Evolutionary conservation across 2,113 vertebrate species (phyloP).

Genomic region (Acinonyx jubatus): DNA sequence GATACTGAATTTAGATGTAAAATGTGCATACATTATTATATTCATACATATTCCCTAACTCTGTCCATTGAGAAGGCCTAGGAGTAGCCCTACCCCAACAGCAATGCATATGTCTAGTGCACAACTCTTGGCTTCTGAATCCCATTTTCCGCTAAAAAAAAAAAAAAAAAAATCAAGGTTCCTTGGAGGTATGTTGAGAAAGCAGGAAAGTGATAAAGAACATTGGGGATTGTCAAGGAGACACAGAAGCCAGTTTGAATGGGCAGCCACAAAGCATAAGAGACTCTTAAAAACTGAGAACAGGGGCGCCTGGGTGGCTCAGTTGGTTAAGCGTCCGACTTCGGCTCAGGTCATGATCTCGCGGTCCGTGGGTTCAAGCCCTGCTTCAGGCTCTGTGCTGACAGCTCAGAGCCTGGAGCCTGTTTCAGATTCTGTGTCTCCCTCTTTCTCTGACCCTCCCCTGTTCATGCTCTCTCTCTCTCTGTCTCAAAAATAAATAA

Average conservation of each 20-base stretch:
- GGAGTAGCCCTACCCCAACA: background rate
- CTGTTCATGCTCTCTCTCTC: too few species aligned
- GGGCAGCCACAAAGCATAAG: background rate
- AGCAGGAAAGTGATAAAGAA: constrained; percentile 26
- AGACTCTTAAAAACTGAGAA: too few species aligned
- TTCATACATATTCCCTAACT: background rate
- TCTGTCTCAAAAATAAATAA: too few species aligned
- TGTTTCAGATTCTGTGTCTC: too few species aligned
- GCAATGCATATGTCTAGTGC: background rate
- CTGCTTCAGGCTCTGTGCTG: fast-evolving
- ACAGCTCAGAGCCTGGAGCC: too few species aligned
- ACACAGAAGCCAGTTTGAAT: background rate
- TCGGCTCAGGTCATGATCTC: too few species aligned
- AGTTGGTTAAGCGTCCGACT: too few species aligned
- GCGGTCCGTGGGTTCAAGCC: fast-evolving
- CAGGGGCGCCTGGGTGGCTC: too few species aligned
- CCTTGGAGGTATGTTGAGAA: background rate
- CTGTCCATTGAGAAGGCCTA: background rate
- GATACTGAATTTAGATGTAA: background rate
- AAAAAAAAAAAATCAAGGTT: background rate
- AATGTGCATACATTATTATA: background rate
- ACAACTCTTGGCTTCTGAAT: background rate
- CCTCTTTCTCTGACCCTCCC: too few species aligned
- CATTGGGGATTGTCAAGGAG: background rate
- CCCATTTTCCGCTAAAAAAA: background rate